Evolutionary conservation across 30 jellyfish, hydroid and myxozoan species (phyloP), one percentile per base, ranked within the genome.

Genomic region (Nemopilema nomurai): DNA sequence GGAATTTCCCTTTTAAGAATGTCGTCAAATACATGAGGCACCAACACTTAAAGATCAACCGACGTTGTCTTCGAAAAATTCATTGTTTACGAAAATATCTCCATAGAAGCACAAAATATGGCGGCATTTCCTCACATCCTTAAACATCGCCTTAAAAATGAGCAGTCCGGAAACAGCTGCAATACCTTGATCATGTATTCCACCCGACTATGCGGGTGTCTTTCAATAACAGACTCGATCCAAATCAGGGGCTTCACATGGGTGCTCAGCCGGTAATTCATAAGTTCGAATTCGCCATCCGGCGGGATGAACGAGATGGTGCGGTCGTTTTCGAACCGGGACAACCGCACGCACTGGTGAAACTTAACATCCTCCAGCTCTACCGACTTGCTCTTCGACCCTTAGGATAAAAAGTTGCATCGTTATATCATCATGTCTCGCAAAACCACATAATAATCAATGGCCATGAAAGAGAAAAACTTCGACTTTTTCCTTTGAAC

Each of bases 251-350:
- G 99, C 72, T 94, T 94, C 19, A 94, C 99, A 67, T 94, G 99
- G 1, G 99, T 94, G 69, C 88, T 94, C 57, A 94, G 79, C 3
- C 99, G 92, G 77, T 95, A 95, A 4, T 97, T 92, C 99, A 95
- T 95, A 63, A 95, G 72, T 75, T 95, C 99, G 71, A 95, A 95
- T 87, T 95, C 98, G 17, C 99, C 99, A 77, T 95, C 99, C 4
- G 99, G 99, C 8, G 99, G 99, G 63, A 95, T 95, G 73, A 95
- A 95, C 19, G 99, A 95, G 13, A 95, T 95, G 19, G 97, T 95
- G 63, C 99, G 95, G 74, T 95, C 99, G 71, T 90, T 95, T 79
- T 95, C 99, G 71, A 95, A 95, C 25, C 98, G 87, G 29, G 99
- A 90, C 79, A 95, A 74, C 57, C 99, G 97, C 67, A 95, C 99